Evolutionary conservation across 2,113 vertebrate genomes (phyloP), one percentile per base, ranked within the genome.

Genomic region (Salvelinus fontinalis): DNA sequence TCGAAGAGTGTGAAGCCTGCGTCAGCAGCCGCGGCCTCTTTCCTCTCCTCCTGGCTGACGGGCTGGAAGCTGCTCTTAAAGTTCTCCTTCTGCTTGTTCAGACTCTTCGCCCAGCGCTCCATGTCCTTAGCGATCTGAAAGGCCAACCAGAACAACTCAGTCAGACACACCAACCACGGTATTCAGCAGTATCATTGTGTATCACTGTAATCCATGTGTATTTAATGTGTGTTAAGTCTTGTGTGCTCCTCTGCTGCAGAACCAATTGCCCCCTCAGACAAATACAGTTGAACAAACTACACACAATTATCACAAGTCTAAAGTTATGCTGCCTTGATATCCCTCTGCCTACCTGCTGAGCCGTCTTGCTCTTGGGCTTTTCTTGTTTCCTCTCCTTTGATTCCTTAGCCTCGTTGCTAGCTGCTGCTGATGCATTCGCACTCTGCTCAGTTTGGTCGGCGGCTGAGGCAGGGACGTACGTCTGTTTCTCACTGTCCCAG

Each of bases 21-120:
- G 79, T 99, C 98, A 71, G 98, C 98, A 14, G 97, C 97, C 0
- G 98, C 98, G 0, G 97, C 97, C 83, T 99, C 98, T 66, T 91
- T 97, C 86, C 95, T 93, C 84, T 99, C 98, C 80, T 99, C 97
- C 71, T 96, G 95, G 86, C 93, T 97, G 71, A 98, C 89, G 0
- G 97, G 96, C 82, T 98, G 97, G 88, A 99, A 99, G 90, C 97
- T 97, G 31, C 96, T 95, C 81, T 91, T 99, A 91, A 99, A 99
- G 84, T 98, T 98, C 83, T 99, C 98, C 73, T 99, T 99, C 86
- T 99, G 97, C 78, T 99, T 99, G 88, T 99, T 99, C 71, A 99
- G 91, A 84, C 97, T 99, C 93, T 99, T 99, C 67, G 98, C 97
- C 98, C 98, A 99, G 20, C 97, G 95, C 71, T 99, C 97, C 98